Evolutionary conservation across 1,140 invertebrate species (phyloP).

Genomic region (Atta cephalotes): DNA sequence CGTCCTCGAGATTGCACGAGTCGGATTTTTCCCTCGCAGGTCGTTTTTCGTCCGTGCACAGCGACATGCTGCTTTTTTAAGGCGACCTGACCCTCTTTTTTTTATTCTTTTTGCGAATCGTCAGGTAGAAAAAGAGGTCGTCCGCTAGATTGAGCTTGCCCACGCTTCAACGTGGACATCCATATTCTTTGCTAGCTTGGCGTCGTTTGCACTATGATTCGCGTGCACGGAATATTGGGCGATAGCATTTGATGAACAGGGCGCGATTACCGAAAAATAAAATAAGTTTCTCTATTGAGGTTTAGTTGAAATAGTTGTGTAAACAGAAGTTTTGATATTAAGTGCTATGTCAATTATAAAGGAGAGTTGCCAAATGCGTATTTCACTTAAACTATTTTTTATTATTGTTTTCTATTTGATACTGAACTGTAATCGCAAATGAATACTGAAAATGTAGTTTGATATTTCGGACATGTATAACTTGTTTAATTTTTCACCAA

Average conservation of each 20-base stretch:
- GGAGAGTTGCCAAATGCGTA: too few relatives aligned
- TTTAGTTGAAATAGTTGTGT: neutral
- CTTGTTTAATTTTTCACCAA: too few relatives aligned
- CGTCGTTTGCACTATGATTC: constrained; percentile 1
- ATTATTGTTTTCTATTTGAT: too few relatives aligned
- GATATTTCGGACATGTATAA: too few relatives aligned
- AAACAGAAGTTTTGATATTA: neutral
- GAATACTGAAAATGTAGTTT: too few relatives aligned
- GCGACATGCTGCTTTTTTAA: constrained; percentile 36
- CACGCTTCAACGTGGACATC: constrained; percentile 25
- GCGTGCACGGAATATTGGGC: constrained; percentile 9
- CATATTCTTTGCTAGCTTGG: constrained; percentile 27
- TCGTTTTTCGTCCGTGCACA: constrained; percentile 35
- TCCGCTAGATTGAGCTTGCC: constrained; percentile 36
- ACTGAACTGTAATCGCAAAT: too few relatives aligned
- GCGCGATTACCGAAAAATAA: neutral
- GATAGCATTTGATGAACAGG: neutral
- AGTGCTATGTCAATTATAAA: neutral
- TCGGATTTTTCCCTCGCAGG: constrained; percentile 66
- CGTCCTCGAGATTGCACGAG: constrained; percentile 47
- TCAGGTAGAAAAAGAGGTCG: constrained; percentile 56
- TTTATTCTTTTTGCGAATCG: constrained; percentile 16
- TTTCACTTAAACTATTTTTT: too few relatives aligned
- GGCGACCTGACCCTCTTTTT: neutral
- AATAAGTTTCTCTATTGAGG: constrained; percentile 7